Percentiles rank a stretch among this genome's conserved stretches.
Evolutionary conservation across 1,140 invertebrate genomes (phyloP).

Genomic region (Eumeta japonica): DNA sequence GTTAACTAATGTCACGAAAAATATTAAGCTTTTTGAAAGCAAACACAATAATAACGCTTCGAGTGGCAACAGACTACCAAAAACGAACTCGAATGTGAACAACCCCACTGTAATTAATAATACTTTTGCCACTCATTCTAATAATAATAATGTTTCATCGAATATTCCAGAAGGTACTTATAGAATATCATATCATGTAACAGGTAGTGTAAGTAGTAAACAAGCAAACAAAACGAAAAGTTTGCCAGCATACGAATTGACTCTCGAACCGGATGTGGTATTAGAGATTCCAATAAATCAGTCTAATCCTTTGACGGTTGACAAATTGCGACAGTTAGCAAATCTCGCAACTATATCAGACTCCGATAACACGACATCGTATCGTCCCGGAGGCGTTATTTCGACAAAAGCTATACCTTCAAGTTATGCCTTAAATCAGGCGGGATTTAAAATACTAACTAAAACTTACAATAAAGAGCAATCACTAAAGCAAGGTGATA

Average conservation of each 20-base stretch:
- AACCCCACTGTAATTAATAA: conserved; percentile 11
- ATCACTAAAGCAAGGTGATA: conserved; percentile 47
- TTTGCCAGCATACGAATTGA: conserved; percentile 43
- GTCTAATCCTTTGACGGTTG: conserved; percentile 36
- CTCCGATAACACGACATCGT: conserved; percentile 48
- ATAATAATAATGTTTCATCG: conserved; percentile 13
- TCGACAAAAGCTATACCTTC: conserved; percentile 60
- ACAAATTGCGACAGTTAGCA: conserved; percentile 55
- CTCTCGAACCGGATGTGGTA: conserved; percentile 43
- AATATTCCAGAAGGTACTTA: conserved; percentile 45
- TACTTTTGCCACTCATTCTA: conserved; percentile 8
- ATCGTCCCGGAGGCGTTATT: conserved; percentile 48
- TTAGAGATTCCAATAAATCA: conserved; percentile 50
- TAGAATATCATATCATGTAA: conserved; percentile 47
- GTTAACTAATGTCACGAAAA: conserved; percentile 16
- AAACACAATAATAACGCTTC: conserved; percentile 11
- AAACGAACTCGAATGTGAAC: conserved; percentile 38
- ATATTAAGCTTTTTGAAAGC: conserved; percentile 12
- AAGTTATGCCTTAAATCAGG: conserved; percentile 61
- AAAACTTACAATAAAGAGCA: conserved; percentile 64
- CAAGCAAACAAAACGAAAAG: conserved; percentile 44
- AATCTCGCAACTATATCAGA: conserved; percentile 53
- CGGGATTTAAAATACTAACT: conserved; percentile 65
- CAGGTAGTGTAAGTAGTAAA: conserved; percentile 50
- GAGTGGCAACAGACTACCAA: conserved; percentile 35